phyloP scores from a whole-genome alignment of 2,113 vertebrate species.

The Calypte anna region DNA sequence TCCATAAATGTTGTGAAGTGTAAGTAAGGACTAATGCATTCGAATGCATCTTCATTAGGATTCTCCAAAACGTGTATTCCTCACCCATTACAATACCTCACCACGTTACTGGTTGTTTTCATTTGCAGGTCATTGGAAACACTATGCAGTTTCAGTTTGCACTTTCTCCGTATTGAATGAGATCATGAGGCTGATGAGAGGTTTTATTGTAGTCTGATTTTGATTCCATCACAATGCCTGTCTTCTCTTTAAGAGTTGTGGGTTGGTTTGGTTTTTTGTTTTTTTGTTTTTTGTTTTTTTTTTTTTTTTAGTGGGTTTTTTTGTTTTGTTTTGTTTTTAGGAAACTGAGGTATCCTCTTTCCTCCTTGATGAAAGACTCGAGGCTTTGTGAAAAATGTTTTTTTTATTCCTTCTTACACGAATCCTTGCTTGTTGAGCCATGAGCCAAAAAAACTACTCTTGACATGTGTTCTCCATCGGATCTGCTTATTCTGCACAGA shows the following conservation, averaged over 20 bases:
- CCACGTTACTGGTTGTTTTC: neutral
- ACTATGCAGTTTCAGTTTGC: neutral
- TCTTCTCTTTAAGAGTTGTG: neutral
- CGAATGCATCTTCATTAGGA: neutral
- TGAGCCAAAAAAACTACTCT: neutral
- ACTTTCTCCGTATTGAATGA: neutral
- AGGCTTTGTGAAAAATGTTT: neutral
- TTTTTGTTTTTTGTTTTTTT: no score
- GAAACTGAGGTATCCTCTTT: neutral
- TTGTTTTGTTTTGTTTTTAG: no score
- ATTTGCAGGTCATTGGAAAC: neutral
- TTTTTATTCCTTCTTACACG: neutral
- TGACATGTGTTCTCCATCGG: neutral
- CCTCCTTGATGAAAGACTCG: neutral
- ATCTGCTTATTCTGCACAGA: neutral
- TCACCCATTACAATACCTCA: neutral
- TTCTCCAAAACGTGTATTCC: fast-evolving
- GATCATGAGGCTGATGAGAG: neutral
- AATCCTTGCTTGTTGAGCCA: neutral
- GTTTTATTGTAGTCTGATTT: neutral
- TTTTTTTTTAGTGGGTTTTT: no score
- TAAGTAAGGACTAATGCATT: neutral
- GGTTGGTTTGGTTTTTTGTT: no score
- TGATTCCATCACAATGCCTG: neutral
- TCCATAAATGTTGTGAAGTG: neutral